Evolutionary conservation across 2,888 invertebrate genomes (phyloP).

Genomic region (Taphrorychus bicolor): DNA sequence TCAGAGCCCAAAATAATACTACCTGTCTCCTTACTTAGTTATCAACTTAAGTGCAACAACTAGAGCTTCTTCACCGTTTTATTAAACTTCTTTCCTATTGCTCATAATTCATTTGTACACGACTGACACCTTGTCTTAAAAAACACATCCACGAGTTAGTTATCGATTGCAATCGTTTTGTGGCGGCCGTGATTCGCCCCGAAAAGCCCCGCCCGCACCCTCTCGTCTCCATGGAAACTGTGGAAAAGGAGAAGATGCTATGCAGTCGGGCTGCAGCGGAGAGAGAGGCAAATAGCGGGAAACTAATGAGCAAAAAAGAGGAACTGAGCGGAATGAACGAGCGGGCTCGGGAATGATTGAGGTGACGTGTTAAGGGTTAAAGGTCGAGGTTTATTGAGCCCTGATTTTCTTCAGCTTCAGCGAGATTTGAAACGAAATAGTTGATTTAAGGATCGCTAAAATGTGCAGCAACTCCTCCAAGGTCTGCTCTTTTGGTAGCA

Average conservation of each 20-base stretch:
- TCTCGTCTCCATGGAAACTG: slow-evolving; percentile 57
- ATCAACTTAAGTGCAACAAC: not conserved
- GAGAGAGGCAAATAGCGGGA: slow-evolving; percentile 16
- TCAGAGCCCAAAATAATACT: slow-evolving; percentile 21
- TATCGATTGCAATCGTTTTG: slow-evolving; percentile 62
- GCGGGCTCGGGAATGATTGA: slow-evolving; percentile 32
- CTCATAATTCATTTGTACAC: slow-evolving; percentile 21
- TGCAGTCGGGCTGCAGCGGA: slow-evolving; percentile 37
- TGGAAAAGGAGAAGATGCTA: slow-evolving; percentile 45
- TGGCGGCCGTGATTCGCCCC: slow-evolving; percentile 61
- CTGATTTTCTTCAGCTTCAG: slow-evolving; percentile 22
- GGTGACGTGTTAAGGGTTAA: slow-evolving; percentile 31
- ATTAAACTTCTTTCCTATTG: too few relatives aligned
- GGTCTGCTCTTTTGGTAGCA: not conserved
- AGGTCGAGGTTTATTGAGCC: slow-evolving; percentile 26
- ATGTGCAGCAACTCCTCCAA: not conserved
- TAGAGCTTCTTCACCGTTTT: not conserved
- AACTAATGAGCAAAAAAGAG: slow-evolving; percentile 49
- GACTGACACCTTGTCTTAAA: slow-evolving; percentile 36
- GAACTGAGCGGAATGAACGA: slow-evolving; percentile 31
- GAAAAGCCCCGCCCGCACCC: slow-evolving; percentile 59
- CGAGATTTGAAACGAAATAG: not conserved
- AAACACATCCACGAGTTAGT: slow-evolving; percentile 48
- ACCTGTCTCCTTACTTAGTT: not conserved
- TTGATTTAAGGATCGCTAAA: not conserved